Base-by-base conservation (phyloP, 2,113 vertebrate genomes). In the Xerus inauris region DNA sequence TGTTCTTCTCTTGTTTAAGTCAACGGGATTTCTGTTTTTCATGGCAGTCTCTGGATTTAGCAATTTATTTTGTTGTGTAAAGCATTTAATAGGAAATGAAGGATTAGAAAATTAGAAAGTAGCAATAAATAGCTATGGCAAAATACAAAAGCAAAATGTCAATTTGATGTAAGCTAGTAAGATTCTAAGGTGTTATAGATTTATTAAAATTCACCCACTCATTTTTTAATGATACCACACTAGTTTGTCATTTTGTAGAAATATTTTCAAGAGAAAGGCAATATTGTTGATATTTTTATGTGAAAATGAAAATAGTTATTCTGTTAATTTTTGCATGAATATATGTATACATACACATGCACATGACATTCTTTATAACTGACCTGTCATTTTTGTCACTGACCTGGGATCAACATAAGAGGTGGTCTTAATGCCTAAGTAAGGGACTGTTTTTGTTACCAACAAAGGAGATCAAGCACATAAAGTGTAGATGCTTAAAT, bases 21-120 rank as follows among this genome's bases (percentile, higher is more conserved):
- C 76, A 90, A 62, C 92, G 45, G 30, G 67, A 82, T 95, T 96
- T 80, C 40, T 96, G 5, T 87, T 94, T 97, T 96, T 96, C 24
- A 40, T 73, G 87, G 47, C 42, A 90, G 28, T 89, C 5, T 92
- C 51, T 38, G 35, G 91, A 72, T 94, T 57, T 96, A 64, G 51
- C 35, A 94, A 65, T 90, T 95, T 93, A 79, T 89, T 93, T 95
- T 51, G 65, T 86, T 45, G 82, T 51, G 30, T 91, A 67, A 96
- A 91, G 35, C 45, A 80, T 42, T 94, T 88, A 77, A 20, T 92
- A 75, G 65, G 79, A 95, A 94, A 92, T 76, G 24, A 59, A 92
- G 94, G 81, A 62, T 59, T 69, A 24, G 83, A 77, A 71, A 81
- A 94, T 90, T 71, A 76, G 54, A 89, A 82, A 77, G 49, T 57